These are phyloP conservation scores for Mus spicilegus DNA, from an alignment of 2,113 vertebrate species.

Conservation along the genomic window DNA sequence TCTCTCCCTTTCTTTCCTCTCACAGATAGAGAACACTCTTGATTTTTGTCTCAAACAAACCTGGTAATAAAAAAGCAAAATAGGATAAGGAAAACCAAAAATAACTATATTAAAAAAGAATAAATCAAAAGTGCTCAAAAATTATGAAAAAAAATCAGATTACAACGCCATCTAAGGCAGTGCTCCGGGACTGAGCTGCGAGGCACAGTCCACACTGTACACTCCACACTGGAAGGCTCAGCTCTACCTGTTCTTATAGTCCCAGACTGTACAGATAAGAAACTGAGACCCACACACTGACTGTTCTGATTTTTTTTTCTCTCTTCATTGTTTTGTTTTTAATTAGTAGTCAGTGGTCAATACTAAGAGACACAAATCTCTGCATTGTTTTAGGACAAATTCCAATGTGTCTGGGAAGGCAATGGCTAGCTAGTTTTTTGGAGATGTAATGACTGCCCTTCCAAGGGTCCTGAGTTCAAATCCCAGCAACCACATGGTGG, in stretches of 20 bases:
- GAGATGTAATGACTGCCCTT: neutral
- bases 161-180: neutral
- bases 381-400: neutral
- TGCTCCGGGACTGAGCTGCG: neutral
- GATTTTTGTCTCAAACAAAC: constrained; percentile 45
- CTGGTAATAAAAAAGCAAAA: constrained; percentile 39
- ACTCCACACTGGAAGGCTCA: accelerated
- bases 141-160: neutral
- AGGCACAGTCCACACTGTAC: neutral
- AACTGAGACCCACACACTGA: neutral
- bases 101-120: neutral
- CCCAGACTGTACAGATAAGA: neutral
- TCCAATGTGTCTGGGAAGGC: neutral
- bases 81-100: constrained; percentile 38
- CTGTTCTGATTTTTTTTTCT: neutral
- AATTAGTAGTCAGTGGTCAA: constrained; percentile 37
- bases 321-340: neutral
- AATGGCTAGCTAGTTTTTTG: neutral
- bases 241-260: neutral
- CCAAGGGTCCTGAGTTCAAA: too few relatives aligned
- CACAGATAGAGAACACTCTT: neutral
- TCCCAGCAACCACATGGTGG: too few relatives aligned
- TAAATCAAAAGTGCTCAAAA: constrained; percentile 8
- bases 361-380: constrained; percentile 31
- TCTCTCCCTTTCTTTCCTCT: neutral